phyloP scores from a whole-genome alignment of 2,888 invertebrate genomes.

The Oasisia sp. region DNA sequence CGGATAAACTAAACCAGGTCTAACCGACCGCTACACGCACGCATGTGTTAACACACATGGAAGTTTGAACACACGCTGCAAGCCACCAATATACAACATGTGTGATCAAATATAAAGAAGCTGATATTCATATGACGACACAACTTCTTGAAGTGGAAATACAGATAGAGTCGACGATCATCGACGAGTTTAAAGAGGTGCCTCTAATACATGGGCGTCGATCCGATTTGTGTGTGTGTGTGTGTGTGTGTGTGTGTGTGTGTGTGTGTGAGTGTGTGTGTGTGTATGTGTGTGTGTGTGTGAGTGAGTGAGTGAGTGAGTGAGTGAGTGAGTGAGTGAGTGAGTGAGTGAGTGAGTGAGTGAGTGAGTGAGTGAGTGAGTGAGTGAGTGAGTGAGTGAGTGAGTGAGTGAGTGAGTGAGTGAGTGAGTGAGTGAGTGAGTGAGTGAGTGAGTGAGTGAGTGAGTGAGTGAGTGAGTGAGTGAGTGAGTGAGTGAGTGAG shows the following conservation, averaged over 20 bases:
- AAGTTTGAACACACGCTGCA: no score
- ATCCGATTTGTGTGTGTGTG: not conserved
- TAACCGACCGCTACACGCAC: no score
- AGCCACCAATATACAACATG: no score
- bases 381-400: constrained; percentile 17
- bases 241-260: constrained; percentile 19
- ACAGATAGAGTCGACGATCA: not conserved
- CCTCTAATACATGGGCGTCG: no score
- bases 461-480: constrained; percentile 19
- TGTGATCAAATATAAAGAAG: no score
- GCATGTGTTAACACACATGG: no score
- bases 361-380: not conserved
- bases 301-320: constrained; percentile 18
- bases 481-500: constrained; percentile 19
- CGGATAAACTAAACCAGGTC: no score
- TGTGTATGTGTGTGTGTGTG: constrained; percentile 25
- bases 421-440: not conserved
- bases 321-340: constrained; percentile 18
- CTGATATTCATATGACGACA: no score
- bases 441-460: constrained; percentile 17
- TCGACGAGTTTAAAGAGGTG: not conserved
- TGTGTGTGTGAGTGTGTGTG: not conserved
- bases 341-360: constrained; percentile 18
- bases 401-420: constrained; percentile 13
- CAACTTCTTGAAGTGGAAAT: no score